Conservation (phyloP, 2,797 vertebrate genomes). For the Telmatherina bonti region DNA sequence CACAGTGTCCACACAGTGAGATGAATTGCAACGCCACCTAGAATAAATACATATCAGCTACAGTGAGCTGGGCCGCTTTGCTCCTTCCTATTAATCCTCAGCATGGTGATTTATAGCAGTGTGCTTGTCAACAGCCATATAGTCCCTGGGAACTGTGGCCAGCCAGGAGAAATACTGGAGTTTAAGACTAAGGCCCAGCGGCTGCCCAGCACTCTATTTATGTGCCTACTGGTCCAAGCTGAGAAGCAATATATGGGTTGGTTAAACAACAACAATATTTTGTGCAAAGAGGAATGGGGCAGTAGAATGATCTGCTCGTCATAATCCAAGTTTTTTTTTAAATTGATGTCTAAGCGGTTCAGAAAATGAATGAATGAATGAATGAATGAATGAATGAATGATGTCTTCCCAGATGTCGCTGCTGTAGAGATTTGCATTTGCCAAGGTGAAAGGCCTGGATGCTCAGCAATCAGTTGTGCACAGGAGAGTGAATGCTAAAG, state of each 20-base stretch:
- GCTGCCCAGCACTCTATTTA: constrained; percentile 63
- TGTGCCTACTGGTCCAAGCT: constrained; percentile 54
- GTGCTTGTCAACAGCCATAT: constrained; percentile 76
- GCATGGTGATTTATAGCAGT: constrained; percentile 77
- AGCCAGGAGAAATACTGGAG: constrained; percentile 61
- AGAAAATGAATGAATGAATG: no score
- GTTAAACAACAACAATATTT: constrained; percentile 57
- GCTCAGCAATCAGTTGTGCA: constrained; percentile 47
- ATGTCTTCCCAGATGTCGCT: constrained; percentile 55
- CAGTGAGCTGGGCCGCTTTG: constrained; percentile 74
- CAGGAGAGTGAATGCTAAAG: constrained; percentile 42
- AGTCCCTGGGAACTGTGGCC: constrained; percentile 65
- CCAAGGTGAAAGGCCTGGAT: constrained; percentile 59
- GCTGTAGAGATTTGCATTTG: constrained; percentile 64
- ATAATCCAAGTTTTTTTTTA: constrained; percentile 63
- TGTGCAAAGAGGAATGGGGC: constrained; percentile 42
- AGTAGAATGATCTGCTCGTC: constrained; percentile 64
- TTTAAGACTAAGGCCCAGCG: constrained; percentile 69
- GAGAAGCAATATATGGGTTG: constrained; percentile 50
- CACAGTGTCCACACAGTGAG: constrained; percentile 50
- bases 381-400: no score
- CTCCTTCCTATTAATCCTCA: constrained; percentile 81
- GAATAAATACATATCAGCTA: constrained; percentile 82
- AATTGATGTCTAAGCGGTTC: constrained; percentile 71
- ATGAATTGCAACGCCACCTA: constrained; percentile 76